A percentile compares a stretch with the other conserved stretches of the same genome.
Conservation (phyloP, 2,797 vertebrate species). For the Dendrocincla fuliginosa region DNA sequence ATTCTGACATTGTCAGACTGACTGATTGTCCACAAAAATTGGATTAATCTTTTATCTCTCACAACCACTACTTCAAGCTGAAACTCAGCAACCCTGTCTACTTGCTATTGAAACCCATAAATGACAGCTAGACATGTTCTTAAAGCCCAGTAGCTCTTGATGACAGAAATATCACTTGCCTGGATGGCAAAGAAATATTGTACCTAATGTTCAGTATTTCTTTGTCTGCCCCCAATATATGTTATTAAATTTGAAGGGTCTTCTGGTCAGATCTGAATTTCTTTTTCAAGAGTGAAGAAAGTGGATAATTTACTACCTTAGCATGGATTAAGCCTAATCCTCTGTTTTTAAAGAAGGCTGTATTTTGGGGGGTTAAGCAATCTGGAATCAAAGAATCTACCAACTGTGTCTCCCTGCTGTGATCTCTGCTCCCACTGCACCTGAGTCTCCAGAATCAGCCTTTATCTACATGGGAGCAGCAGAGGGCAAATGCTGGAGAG, state of each 20-base stretch:
- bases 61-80: background rate
- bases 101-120: background rate
- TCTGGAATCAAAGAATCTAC: background rate
- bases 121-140: background rate
- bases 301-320: background rate
- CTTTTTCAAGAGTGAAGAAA: background rate
- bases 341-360: background rate
- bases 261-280: background rate
- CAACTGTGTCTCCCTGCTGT: background rate
- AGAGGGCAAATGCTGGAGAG: background rate
- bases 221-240: background rate
- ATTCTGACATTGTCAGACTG: background rate
- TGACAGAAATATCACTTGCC: background rate
- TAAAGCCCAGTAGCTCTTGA: background rate
- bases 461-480: background rate
- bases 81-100: background rate
- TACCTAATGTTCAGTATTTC: background rate
- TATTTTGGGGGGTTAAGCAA: background rate
- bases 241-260: background rate
- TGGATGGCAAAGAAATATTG: background rate
- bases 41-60: background rate
- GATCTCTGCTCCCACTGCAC: background rate
- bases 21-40: background rate
- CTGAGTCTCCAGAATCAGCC: background rate
- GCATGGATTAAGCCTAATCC: background rate